Conservation (phyloP, 2,113 vertebrate genomes). For the Cyanocitta stelleri region DNA sequence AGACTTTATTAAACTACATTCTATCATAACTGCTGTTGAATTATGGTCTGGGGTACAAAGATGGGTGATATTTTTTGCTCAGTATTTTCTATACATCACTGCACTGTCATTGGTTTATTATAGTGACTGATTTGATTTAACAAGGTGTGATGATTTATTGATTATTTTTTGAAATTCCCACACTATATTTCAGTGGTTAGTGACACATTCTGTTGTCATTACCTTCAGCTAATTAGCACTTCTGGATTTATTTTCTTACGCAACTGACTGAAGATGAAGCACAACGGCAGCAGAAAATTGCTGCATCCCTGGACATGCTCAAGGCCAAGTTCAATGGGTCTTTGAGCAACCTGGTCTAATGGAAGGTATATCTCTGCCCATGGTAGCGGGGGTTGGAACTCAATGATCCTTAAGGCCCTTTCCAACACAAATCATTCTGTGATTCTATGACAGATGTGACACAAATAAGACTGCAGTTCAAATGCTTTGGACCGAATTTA, state of each 20-base stretch:
- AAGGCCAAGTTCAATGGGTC: background rate
- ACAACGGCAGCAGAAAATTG: background rate
- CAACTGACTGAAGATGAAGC: background rate
- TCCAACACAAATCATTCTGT: background rate
- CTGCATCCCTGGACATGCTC: background rate
- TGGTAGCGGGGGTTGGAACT: background rate
- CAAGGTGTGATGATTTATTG: background rate
- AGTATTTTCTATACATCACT: constrained; percentile 10
- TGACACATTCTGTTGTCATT: background rate
- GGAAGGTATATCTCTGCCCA: background rate
- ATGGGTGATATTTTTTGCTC: background rate
- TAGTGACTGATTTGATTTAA: background rate
- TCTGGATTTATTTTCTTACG: background rate
- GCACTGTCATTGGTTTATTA: background rate
- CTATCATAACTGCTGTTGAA: background rate
- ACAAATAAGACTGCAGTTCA: background rate
- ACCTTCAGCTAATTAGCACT: constrained; percentile 12
- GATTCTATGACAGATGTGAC: background rate
- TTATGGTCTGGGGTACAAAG: background rate
- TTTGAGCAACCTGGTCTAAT: background rate
- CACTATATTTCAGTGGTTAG: background rate
- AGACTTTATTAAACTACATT: background rate
- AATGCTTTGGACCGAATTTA: background rate
- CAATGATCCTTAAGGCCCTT: background rate
- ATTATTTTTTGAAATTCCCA: background rate